phyloP scores from a whole-genome alignment of 2,888 invertebrate genomes.

The Protula sp. region DNA sequence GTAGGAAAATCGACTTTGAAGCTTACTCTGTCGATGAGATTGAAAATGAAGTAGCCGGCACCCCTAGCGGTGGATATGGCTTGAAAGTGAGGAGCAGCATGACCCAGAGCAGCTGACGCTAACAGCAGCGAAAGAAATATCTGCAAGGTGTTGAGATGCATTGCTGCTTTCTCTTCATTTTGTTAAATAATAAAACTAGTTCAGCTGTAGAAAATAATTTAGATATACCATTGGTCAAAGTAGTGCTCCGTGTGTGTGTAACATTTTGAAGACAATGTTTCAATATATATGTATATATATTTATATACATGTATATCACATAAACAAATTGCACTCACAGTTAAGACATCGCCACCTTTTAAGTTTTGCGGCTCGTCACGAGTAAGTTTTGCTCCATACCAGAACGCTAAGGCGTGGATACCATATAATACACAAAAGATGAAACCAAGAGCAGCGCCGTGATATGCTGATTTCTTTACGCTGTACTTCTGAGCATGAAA shows the following conservation, averaged over 20 bases:
- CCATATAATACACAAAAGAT: conserved; percentile 50
- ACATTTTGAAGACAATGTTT: no score
- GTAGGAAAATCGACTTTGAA: no score
- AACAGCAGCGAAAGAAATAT: conserved; percentile 66
- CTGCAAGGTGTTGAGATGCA: conserved; percentile 56
- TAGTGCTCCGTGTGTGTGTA: no score
- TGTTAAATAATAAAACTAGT: no score
- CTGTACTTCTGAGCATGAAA: conserved; percentile 47
- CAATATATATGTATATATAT: no score
- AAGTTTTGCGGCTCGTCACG: conserved; percentile 30
- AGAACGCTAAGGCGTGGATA: conserved; percentile 51
- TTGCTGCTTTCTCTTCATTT: no score
- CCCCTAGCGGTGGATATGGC: conserved; percentile 40
- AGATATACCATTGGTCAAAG: no score
- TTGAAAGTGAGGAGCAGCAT: conserved; percentile 42
- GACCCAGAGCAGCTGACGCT: conserved; percentile 49
- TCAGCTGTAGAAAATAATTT: no score
- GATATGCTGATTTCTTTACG: conserved; percentile 37
- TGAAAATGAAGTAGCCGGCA: conserved; percentile 65
- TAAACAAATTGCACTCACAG: no score
- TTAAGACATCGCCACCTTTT: conserved; percentile 36
- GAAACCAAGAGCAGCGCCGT: conserved; percentile 40
- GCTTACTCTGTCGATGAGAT: conserved; percentile 65
- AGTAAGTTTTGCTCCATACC: conserved; percentile 50
- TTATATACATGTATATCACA: no score